Conservation (phyloP, 2,888 invertebrate species). For the Sminthurides aquaticus region DNA sequence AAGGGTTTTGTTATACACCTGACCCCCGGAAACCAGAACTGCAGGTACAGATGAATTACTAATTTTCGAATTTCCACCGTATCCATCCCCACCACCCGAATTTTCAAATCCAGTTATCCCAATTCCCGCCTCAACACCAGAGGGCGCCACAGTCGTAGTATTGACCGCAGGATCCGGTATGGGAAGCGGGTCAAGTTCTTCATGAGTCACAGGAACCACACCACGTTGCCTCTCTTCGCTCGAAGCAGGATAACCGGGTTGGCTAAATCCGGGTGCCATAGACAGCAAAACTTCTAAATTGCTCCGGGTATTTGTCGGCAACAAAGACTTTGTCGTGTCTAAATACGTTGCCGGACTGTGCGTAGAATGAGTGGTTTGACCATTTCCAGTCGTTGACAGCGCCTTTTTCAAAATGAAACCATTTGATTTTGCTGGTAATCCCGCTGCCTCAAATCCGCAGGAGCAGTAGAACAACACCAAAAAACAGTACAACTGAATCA, state of each 20-base stretch:
- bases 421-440: too few relatives aligned
- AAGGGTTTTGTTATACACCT: background rate
- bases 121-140: background rate
- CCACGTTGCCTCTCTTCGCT: conserved; percentile 15
- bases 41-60: background rate
- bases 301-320: conserved; percentile 9
- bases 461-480: too few relatives aligned
- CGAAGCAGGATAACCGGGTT: background rate
- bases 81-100: too few relatives aligned
- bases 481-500: too few relatives aligned
- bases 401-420: too few relatives aligned
- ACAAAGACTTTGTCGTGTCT: conserved; percentile 6
- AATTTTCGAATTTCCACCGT: background rate
- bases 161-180: background rate
- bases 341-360: background rate
- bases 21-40: background rate
- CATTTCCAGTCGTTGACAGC: too few relatives aligned
- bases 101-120: background rate
- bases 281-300: conserved; percentile 15
- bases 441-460: too few relatives aligned
- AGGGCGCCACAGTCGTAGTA: background rate
- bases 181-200: conserved; percentile 17
- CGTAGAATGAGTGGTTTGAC: background rate
- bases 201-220: conserved; percentile 19
- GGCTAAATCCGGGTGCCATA: conserved; percentile 1